Base-by-base conservation (phyloP, 1,140 invertebrate species). In the Battus philenor region DNA sequence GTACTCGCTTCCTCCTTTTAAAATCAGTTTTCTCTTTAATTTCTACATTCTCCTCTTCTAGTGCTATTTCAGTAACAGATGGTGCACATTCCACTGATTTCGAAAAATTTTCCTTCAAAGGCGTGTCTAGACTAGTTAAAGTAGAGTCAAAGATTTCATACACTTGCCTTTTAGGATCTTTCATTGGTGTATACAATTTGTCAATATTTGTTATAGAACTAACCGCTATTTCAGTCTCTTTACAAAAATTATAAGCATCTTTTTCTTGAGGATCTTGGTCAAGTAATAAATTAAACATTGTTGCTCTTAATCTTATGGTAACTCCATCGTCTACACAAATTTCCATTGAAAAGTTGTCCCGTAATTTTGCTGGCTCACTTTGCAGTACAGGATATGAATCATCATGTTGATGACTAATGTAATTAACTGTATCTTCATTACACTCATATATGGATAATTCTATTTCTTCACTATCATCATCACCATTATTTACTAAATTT, bases 111-210 rank as follows among this genome's bases (percentile, higher is more conserved):
- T 33, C 20, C 59, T 81, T 84, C 15, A 80, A 50, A 2, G 80
- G 76, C 2, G 80, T 82, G 47, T 84, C 78, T 32, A 84, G 59
- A 52, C 77, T 84, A 3, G 74, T 78, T 5, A 84, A 47, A 24
- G 80, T 80, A 2, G 80, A 84, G 52, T 82, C 76, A 52, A 84
- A 84, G 50, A 84, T 69, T 44, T 80, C 69, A 17, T 59, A 74
- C 36, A 69, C 73, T 33, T 74, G 58, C 1, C 53, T 53, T 55
- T 61, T 50, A 5, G 46, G 32, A 38, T 75, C 61, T 67, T 84
- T 84, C 39, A 74, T 50, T 16, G 80, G 80, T 3, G 80, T 81
- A 24, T 81, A 79, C 15, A 81, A 56, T 29, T 48, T 71, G 10
- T 74, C 66, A 12, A 72, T 59, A 45, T 68, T 53, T 22, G 48